Conservation (phyloP, 23 tunicate species). For the Clavelina lepadiformis region DNA sequence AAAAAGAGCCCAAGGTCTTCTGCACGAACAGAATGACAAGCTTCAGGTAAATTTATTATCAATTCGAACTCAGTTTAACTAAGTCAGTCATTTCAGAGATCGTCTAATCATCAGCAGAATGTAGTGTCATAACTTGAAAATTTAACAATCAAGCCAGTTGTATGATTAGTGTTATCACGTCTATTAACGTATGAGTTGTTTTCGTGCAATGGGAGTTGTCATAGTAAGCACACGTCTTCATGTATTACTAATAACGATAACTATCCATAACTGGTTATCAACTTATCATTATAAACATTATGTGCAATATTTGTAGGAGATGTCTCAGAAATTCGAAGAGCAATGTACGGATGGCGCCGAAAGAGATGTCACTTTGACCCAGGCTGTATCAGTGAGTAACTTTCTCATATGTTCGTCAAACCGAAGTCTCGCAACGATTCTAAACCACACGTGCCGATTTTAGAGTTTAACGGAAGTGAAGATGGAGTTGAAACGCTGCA, state of each 20-base stretch:
- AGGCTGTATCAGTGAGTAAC: constrained; percentile 64
- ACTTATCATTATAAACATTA: too few species aligned
- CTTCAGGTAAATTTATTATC: constrained; percentile 46
- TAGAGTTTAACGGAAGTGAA: constrained; percentile 78
- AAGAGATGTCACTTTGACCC: constrained; percentile 62
- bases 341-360: constrained; percentile 60
- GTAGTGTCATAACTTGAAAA: too few species aligned
- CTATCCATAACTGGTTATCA: too few species aligned
- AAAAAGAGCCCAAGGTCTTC: constrained; percentile 64
- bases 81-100: neutral
- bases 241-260: too few species aligned
- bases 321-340: constrained; percentile 63
- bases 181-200: too few species aligned
- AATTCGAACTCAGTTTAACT: neutral
- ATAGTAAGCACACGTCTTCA: too few species aligned
- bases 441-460: neutral
- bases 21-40: constrained; percentile 76
- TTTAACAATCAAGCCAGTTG: too few species aligned
- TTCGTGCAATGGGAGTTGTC: too few species aligned
- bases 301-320: too few species aligned
- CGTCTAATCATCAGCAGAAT: too few species aligned
- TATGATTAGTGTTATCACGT: too few species aligned
- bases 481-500: constrained; percentile 71
- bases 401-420: neutral
- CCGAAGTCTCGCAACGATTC: neutral